Evolutionary conservation across 53 echinoderm and acorn worm species (phyloP).

Genomic region (Paracentrotus lividus): DNA sequence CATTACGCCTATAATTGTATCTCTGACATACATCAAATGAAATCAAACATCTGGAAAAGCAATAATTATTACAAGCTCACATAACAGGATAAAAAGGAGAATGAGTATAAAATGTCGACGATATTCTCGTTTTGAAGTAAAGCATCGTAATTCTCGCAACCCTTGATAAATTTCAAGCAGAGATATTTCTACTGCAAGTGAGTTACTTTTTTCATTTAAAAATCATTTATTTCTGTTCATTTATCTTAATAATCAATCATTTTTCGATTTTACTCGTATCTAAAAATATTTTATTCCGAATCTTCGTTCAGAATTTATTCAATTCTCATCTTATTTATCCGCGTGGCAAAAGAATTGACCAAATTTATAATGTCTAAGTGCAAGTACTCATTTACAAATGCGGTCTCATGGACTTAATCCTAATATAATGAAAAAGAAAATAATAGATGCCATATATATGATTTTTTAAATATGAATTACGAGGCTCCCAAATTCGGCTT

Average conservation of each 20-base stretch:
- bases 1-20: background rate
- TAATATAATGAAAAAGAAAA: too few species aligned
- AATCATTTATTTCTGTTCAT: background rate
- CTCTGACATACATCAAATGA: background rate
- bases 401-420: too few species aligned
- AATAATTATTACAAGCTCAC: background rate
- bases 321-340: too few species aligned
- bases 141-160: background rate
- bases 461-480: too few species aligned
- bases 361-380: too few species aligned
- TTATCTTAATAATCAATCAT: background rate
- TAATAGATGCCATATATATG: too few species aligned
- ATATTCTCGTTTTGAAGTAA: background rate
- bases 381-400: too few species aligned
- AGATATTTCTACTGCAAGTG: background rate
- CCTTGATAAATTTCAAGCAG: background rate
- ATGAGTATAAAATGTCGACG: background rate
- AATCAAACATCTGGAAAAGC: background rate
- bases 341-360: too few species aligned
- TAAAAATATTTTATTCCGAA: too few species aligned
- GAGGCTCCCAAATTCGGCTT: too few species aligned
- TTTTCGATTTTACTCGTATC: too few species aligned
- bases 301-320: too few species aligned
- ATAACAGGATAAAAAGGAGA: background rate
- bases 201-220: background rate